Percentiles rank a stretch among this genome's conserved stretches.
phyloP scores from a whole-genome alignment of 1,140 invertebrate species.

The Delia radicum region DNA sequence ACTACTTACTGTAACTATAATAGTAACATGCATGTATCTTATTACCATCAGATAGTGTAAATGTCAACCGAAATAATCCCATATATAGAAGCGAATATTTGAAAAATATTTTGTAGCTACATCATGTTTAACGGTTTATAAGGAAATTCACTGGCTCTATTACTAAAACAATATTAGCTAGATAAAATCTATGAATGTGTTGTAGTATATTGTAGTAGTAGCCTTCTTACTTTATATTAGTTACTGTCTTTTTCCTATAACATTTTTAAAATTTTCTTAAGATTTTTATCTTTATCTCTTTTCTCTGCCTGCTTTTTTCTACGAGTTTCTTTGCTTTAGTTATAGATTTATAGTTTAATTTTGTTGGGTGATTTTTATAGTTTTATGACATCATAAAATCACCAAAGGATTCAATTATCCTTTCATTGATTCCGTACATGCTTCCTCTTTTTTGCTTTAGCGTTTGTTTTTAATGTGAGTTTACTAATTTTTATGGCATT shows the following conservation, averaged over 20 bases:
- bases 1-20: background rate
- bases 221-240: background rate
- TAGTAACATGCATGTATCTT: conserved; percentile 3
- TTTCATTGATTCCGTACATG: background rate
- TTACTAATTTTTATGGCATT: conserved; percentile 2
- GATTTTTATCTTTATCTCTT: background rate
- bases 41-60: conserved; percentile 7
- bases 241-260: background rate
- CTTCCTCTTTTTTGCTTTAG: background rate
- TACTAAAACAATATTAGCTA: background rate
- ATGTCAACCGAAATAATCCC: conserved; percentile 38
- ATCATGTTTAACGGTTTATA: conserved; percentile 24
- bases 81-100: conserved; percentile 26
- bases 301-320: background rate
- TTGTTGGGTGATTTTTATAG: conserved; percentile 27
- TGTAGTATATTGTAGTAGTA: background rate
- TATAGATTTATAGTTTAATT: conserved; percentile 14
- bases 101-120: conserved; percentile 29
- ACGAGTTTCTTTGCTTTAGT: background rate
- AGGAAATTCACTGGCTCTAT: conserved; percentile 10
- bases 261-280: conserved; percentile 4
- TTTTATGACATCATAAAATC: conserved; percentile 38
- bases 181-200: background rate
- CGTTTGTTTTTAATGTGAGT: background rate
- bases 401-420: conserved; percentile 37